Evolutionary conservation across 1,140 invertebrate species (phyloP).

Genomic region (Bombus turneri): DNA sequence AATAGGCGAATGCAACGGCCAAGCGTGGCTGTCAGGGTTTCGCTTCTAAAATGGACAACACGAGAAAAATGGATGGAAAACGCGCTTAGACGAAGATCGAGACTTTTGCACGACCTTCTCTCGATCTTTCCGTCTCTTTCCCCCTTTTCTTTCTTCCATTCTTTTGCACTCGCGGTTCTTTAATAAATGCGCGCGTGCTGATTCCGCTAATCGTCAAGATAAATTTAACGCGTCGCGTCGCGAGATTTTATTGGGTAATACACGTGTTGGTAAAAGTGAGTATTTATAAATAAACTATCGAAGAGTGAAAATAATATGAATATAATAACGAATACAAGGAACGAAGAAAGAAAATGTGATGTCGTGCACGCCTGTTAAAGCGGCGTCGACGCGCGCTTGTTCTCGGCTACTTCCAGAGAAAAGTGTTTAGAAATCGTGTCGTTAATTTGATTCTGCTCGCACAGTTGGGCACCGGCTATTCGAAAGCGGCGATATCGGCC

Average conservation of each 20-base stretch:
- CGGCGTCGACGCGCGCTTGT: slow-evolving; percentile 1
- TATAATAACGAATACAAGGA: slow-evolving; percentile 15
- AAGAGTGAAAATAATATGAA: too few relatives aligned
- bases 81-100: neutral
- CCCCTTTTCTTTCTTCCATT: neutral
- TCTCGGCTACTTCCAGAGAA: neutral
- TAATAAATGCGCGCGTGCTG: neutral
- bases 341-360: neutral
- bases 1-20: slow-evolving; percentile 25
- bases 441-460: slow-evolving; percentile 57
- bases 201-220: neutral
- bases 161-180: neutral
- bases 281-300: too few relatives aligned
- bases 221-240: slow-evolving; percentile 8
- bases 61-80: slow-evolving; percentile 26
- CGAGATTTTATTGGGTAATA: neutral
- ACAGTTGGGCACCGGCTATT: slow-evolving; percentile 50
- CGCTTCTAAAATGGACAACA: slow-evolving; percentile 38
- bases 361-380: slow-evolving; percentile 21
- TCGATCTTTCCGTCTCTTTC: neutral
- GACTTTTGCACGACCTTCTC: slow-evolving; percentile 5
- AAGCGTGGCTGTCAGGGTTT: neutral
- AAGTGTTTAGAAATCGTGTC: slow-evolving; percentile 58
- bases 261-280: too few relatives aligned
- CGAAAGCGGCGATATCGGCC: slow-evolving; percentile 48